Base-by-base conservation (phyloP, 2,888 invertebrate genomes). In the Diplazon laetatorius region DNA sequence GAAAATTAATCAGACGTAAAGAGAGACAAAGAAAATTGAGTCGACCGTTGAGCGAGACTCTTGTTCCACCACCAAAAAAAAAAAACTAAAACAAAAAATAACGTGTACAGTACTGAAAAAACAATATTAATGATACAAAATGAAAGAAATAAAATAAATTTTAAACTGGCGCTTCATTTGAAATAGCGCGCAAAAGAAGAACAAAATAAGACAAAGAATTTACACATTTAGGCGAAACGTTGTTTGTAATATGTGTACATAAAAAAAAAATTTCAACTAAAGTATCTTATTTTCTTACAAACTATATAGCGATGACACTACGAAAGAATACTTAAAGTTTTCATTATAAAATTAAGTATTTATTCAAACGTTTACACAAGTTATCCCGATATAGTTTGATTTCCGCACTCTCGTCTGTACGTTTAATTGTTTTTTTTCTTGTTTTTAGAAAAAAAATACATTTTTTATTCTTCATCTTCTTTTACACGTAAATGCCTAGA, bases 261-360 rank as follows among this genome's bases (percentile, higher is more conserved):
- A 90, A 60, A 83, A 90, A 60, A 83, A 88, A 88, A 86, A 5
- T 30, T 86, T 87, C 86, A 87, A 89, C 87, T 87, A 87, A 88
- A 89, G 82, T 87, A 89, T 89, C 85, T 90, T 90, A 90, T 90
- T 90, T 90, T 89, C 90, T 86, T 90, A 89, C 88, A 88, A 89
- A 88, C 84, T 87, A 86, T 86, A 86, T 87, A 89, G 85, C 82
- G 87, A 83, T 86, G 86, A 85, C 85, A 87, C 84, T 85, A 84
- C 82, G 84, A 85, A n/a, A 85, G 83, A 87, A 87, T 89, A 88
- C 85, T 88, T 87, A 85, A 85, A 76, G 83, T 87, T 85, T n/a
- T 83, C 80, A 79, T 87, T 84, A 80, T 86, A 22, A 66, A 63
- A 48, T 86, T 86, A 85, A 85, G 85, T 88, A 88, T 89, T 88